These are phyloP conservation scores for Maconellicoccus hirsutus DNA, from an alignment of 1,140 invertebrate genomes.

Conservation along the genomic window DNA sequence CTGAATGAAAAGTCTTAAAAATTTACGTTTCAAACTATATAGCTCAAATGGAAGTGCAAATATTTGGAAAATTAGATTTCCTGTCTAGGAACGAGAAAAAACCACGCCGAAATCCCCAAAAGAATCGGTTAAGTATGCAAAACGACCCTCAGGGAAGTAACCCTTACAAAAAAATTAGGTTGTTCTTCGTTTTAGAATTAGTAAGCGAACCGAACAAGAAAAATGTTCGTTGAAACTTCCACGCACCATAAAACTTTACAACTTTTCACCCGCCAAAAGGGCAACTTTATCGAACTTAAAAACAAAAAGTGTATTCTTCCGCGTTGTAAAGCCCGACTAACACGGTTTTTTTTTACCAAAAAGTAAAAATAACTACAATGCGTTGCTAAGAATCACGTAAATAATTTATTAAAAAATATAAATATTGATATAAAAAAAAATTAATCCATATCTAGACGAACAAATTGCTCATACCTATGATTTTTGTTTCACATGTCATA, in stretches of 20 bases:
- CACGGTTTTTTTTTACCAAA: background rate
- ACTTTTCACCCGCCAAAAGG: slow-evolving; percentile 7
- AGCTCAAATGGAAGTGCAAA: background rate
- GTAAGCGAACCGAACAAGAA: slow-evolving; percentile 2
- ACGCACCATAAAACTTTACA: slow-evolving; percentile 8
- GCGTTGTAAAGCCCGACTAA: background rate
- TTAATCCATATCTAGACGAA: too few species aligned
- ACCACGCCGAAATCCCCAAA: background rate
- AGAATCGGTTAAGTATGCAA: slow-evolving; percentile 8
- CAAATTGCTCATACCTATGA: too few species aligned
- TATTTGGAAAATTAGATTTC: slow-evolving; percentile 9
- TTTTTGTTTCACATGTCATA: too few species aligned
- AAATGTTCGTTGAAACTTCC: background rate
- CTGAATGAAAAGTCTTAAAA: background rate
- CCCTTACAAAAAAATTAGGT: slow-evolving; percentile 4
- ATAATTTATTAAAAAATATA: background rate
- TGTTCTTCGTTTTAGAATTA: background rate
- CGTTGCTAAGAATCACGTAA: background rate
- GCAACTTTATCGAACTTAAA: slow-evolving; percentile 9
- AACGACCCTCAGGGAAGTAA: background rate
- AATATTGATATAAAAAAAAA: too few species aligned
- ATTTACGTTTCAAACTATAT: background rate
- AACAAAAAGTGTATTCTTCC: slow-evolving; percentile 9
- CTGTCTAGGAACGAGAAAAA: background rate
- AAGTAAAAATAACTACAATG: background rate